Percentiles rank a stretch among this genome's conserved stretches.
Conservation (phyloP, 2,113 vertebrate species). For the Carassius carassius region DNA sequence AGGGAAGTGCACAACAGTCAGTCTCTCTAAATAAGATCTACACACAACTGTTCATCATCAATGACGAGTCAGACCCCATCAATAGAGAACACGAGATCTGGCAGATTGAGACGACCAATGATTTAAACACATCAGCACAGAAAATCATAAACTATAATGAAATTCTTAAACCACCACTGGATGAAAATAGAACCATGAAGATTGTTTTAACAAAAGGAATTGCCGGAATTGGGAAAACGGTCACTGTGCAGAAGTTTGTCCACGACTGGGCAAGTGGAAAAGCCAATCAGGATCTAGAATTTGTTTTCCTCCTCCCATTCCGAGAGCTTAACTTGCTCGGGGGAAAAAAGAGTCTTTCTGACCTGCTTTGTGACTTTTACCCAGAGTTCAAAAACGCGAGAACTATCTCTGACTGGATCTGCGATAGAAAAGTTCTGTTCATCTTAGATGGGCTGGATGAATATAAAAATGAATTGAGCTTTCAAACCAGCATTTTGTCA, state of each 20-base stretch:
- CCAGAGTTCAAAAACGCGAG: background rate
- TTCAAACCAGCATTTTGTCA: slow-evolving; percentile 13
- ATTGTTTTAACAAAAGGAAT: slow-evolving; percentile 38
- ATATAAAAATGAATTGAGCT: slow-evolving; percentile 35
- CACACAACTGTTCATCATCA: slow-evolving; percentile 36
- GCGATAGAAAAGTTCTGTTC: slow-evolving; percentile 21
- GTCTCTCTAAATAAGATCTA: slow-evolving; percentile 31
- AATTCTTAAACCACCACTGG: background rate
- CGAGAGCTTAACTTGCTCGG: slow-evolving; percentile 38
- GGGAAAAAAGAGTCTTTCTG: slow-evolving; percentile 31
- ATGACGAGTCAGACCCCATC: slow-evolving; percentile 11
- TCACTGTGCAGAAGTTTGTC: slow-evolving; percentile 42
- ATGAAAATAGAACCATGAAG: background rate
- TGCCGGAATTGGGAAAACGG: slow-evolving; percentile 29
- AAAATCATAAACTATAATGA: background rate
- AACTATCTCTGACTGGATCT: background rate
- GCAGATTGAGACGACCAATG: background rate
- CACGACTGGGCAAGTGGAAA: slow-evolving; percentile 45
- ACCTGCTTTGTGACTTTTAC: slow-evolving; percentile 32
- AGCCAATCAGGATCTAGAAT: slow-evolving; percentile 34
- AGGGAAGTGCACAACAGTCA: background rate
- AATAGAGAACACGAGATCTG: slow-evolving; percentile 22
- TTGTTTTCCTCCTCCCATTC: slow-evolving; percentile 44
- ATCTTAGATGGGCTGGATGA: slow-evolving; percentile 55
- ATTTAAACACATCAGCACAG: background rate